phyloP scores from a whole-genome alignment of 2,888 invertebrate species.

The Quadriops clusia region DNA sequence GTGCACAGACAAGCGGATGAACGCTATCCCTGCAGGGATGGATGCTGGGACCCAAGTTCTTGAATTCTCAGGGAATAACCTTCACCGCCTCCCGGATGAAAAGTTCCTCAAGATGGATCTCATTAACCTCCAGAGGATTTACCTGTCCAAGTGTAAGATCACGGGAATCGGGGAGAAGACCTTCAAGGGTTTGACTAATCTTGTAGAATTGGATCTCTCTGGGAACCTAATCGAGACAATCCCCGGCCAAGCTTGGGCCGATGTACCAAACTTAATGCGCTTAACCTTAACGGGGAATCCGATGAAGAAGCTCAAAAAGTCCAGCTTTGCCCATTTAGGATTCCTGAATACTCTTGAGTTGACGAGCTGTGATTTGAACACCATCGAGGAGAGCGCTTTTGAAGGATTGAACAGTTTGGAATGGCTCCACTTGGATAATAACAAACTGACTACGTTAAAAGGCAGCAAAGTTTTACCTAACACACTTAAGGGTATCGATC shows the following conservation, averaged over 20 bases:
- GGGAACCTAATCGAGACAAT: slow-evolving; percentile 67
- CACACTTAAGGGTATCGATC: slow-evolving; percentile 63
- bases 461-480: slow-evolving; percentile 63
- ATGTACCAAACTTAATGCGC: slow-evolving; percentile 71
- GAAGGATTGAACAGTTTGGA: slow-evolving; percentile 68
- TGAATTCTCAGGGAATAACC: slow-evolving; percentile 72
- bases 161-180: slow-evolving; percentile 67
- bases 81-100: slow-evolving; percentile 66
- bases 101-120: slow-evolving; percentile 67
- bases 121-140: slow-evolving; percentile 79
- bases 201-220: slow-evolving; percentile 79
- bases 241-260: slow-evolving; percentile 67
- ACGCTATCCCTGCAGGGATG: slow-evolving; percentile 65
- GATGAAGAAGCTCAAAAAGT: slow-evolving; percentile 56
- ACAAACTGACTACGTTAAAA: slow-evolving; percentile 61
- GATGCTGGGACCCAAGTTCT: slow-evolving; percentile 79
- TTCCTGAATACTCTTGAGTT: slow-evolving; percentile 71
- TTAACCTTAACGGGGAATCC: slow-evolving; percentile 73
- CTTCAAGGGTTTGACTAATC: slow-evolving; percentile 72
- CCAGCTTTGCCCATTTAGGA: slow-evolving; percentile 61
- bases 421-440: slow-evolving; percentile 74
- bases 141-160: slow-evolving; percentile 65
- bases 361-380: slow-evolving; percentile 66
- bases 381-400: slow-evolving; percentile 69
- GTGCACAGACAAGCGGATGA: slow-evolving; percentile 66